Evolutionary conservation across 53 echinoderm and acorn worm species (phyloP), one percentile per base, ranked within the genome.

Genomic region (Crossaster papposus): DNA sequence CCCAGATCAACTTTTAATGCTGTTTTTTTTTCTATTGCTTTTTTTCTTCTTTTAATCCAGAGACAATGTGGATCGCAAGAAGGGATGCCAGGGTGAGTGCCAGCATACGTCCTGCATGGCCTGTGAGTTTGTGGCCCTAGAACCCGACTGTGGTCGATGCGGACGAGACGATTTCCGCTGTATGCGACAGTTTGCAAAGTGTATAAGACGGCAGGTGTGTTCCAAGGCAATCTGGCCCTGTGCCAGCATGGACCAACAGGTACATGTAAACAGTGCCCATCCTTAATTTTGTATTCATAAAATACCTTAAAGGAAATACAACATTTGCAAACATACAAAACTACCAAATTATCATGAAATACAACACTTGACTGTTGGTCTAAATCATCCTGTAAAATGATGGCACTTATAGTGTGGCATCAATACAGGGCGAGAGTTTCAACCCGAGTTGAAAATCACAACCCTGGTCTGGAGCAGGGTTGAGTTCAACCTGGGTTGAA

Each of bases 51-150:
- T 53, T 70, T 34, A 28, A 29, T 54, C 44, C 92, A 97, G 97
- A 33, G 95, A 97, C 65, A 97, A 97, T 50, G 94, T 93, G 36
- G 97, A 95, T 77, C 92, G 90, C 18, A 93, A 94, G 53, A 91
- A 92, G 86, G 75, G 90, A 8, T 97, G 97, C 77, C 94, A 94
- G 52, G 95, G 97, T 11, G 88, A 95, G 73, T 97, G 97, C 70
- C 97, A 97, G 92, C 97, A 97, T 71, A 97, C 97, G 17, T 95
- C 95, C 38, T 97, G 97, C 80, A 78, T 95, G 88, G 97, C 97
- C 0, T 97, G 97, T 64, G 89, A 93, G 81, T 95, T 94, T 82
- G 90, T 97, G 30, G 85, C 91, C 11, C 87, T 90, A 11, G 91
- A 94, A 30, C 94, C 94, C 17, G 97, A 97, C 79, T 97, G 97